Base-by-base conservation (phyloP, 2,888 invertebrate genomes). In the Nephrotoma appendiculata region DNA sequence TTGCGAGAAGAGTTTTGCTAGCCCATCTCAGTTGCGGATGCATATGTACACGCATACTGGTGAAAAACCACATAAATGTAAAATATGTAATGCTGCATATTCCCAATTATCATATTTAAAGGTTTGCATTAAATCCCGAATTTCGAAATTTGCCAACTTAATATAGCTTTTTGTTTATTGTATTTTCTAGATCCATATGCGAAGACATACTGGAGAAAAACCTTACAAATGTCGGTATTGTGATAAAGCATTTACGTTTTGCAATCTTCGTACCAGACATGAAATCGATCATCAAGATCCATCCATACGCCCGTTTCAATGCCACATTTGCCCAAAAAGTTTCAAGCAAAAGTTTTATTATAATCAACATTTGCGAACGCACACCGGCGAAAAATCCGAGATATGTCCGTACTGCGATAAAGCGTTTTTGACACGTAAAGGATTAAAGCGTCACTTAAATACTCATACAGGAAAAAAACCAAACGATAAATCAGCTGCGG, bases 21-120 rank as follows among this genome's bases (percentile, higher is more conserved):
- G 84, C n/a, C 12, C 41, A n/a, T 84, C 41, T 42, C 84, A 84
- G 0, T 48, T 88, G 7, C 87, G 86, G 19, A 86, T 87, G 12
- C 88, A 88, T 86, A 83, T 88, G 86, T 84, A 87, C 5, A 6
- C 87, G 12, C 88, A 88, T 86, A 88, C 88, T 0, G 88, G 88
- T 9, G 88, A 88, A 85, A 88, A 88, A 44, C 88, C 88, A 4
- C 88, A 84, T 43, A 52, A 86, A 83, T 88, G 88, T 86, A 86
- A 88, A 31, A n/a, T 87, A 9, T 88, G 88, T 57, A 86, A 86
- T n/a, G 41, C 87, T 0, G 4, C 87, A 6, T 88, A 88, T 86
- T 57, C 88, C 5, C 88, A 88, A 87, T 86, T 86, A 41, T 88
- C 87, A 5, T 88, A 88, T 87, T 86, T 88, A 2, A 87, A 87